Conservation (phyloP, 2,113 vertebrate species). For the Eubucco bourcierii region DNA sequence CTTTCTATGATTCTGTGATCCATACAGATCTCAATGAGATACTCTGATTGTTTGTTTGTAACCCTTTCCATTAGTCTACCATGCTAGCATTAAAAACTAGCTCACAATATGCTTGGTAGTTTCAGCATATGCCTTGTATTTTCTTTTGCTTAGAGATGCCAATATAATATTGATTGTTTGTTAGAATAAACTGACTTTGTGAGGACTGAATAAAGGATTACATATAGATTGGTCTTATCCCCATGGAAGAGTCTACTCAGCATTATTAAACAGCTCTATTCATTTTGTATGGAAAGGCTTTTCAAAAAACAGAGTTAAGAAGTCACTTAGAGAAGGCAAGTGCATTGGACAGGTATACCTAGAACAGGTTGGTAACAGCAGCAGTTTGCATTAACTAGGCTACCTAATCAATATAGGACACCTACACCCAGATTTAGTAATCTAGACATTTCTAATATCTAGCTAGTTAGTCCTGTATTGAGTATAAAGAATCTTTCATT, state of each 20-base stretch:
- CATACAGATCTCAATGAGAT: not conserved
- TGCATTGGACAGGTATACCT: not conserved
- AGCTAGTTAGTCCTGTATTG: not conserved
- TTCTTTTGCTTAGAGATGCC: not conserved
- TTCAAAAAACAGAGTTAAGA: not conserved
- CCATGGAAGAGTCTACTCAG: not conserved
- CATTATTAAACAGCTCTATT: not conserved
- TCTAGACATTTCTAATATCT: not conserved
- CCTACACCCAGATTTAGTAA: not conserved
- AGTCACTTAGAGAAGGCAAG: not conserved
- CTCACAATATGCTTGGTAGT: not conserved
- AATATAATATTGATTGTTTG: not conserved
- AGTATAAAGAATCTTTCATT: not conserved
- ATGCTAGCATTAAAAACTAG: not conserved
- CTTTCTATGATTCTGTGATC: too few species aligned
- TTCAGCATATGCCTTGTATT: not conserved
- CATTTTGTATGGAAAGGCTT: not conserved
- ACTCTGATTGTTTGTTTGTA: not conserved
- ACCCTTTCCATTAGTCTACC: not conserved
- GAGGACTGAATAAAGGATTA: not conserved
- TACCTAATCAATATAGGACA: not conserved
- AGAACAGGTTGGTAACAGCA: not conserved
- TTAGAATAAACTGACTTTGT: not conserved
- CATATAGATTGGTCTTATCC: not conserved
- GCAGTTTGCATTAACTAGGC: not conserved